Conservation (phyloP, 2,888 invertebrate genomes). For the Megamerina dolium region DNA sequence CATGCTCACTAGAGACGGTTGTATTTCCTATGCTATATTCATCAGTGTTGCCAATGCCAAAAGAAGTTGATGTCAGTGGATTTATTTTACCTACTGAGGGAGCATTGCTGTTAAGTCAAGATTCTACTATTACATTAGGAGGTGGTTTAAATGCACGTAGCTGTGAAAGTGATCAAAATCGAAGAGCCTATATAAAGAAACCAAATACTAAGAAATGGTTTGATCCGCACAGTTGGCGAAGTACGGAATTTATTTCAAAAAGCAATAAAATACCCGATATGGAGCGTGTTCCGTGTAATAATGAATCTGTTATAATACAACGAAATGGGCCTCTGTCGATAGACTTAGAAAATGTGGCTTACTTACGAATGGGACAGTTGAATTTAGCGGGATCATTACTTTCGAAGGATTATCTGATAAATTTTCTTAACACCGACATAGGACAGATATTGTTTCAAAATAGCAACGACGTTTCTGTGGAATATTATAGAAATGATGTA, state of each 20-base stretch:
- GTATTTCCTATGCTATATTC: slow-evolving; percentile 40
- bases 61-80: slow-evolving; percentile 29
- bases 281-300: slow-evolving; percentile 43
- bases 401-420: slow-evolving; percentile 33
- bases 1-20: slow-evolving; percentile 38
- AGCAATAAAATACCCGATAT: slow-evolving; percentile 34
- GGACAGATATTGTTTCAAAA: slow-evolving; percentile 43
- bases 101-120: slow-evolving; percentile 33
- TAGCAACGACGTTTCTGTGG: slow-evolving; percentile 29
- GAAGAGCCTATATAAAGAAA: slow-evolving; percentile 28
- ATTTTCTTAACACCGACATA: slow-evolving; percentile 37
- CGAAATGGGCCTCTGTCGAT: slow-evolving; percentile 33
- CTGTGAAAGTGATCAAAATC: slow-evolving; percentile 29
- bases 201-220: slow-evolving; percentile 40
- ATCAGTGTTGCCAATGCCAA: slow-evolving; percentile 36
- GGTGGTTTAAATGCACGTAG: slow-evolving; percentile 17
- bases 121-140: slow-evolving; percentile 30
- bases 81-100: slow-evolving; percentile 37
- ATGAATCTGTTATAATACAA: slow-evolving; percentile 38
- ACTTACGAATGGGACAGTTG: slow-evolving; percentile 36
- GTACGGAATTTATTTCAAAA: slow-evolving; percentile 10
- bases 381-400: slow-evolving; percentile 38
- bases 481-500: slow-evolving; percentile 37
- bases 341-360: slow-evolving; percentile 38
- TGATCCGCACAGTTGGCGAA: slow-evolving; percentile 41